Conservation (phyloP, 2,113 vertebrate genomes). For the Oryzias celebensis region DNA sequence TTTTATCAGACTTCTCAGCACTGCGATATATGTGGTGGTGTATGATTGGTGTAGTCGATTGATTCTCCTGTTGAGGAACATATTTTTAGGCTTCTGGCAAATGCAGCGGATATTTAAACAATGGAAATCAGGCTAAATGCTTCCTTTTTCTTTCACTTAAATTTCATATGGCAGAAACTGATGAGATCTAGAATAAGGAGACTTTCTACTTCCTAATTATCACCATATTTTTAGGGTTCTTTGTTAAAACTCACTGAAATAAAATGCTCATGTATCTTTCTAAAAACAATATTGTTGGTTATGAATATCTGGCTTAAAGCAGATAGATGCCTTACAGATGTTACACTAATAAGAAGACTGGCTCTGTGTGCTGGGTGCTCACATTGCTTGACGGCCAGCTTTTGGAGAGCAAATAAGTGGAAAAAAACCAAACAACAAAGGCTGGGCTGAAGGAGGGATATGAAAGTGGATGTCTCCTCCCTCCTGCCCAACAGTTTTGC, state of each 20-base stretch:
- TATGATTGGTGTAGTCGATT: background rate
- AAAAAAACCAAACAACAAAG: conserved; percentile 56
- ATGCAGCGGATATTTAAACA: background rate
- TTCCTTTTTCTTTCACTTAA: background rate
- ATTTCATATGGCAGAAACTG: background rate
- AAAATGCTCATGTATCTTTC: background rate
- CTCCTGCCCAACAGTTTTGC: background rate
- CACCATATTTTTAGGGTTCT: background rate
- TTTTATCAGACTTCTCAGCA: conserved; percentile 28
- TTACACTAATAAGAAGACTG: conserved; percentile 10
- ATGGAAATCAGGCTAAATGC: background rate
- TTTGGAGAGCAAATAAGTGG: conserved; percentile 47
- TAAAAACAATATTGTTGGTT: background rate
- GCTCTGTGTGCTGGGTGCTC: conserved; percentile 10
- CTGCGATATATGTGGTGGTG: conserved; percentile 12
- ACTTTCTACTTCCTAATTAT: too few relatives aligned
- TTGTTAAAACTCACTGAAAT: background rate
- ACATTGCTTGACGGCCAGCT: background rate
- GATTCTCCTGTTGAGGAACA: background rate
- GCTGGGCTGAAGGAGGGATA: conserved; percentile 16
- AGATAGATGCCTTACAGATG: conserved; percentile 9
- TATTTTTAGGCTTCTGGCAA: background rate
- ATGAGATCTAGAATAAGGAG: too few relatives aligned
- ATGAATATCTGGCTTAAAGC: background rate
- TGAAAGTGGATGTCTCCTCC: conserved; percentile 27